Evolutionary conservation across 2,797 vertebrate genomes (phyloP).

Genomic region (Manis pentadactyla): DNA sequence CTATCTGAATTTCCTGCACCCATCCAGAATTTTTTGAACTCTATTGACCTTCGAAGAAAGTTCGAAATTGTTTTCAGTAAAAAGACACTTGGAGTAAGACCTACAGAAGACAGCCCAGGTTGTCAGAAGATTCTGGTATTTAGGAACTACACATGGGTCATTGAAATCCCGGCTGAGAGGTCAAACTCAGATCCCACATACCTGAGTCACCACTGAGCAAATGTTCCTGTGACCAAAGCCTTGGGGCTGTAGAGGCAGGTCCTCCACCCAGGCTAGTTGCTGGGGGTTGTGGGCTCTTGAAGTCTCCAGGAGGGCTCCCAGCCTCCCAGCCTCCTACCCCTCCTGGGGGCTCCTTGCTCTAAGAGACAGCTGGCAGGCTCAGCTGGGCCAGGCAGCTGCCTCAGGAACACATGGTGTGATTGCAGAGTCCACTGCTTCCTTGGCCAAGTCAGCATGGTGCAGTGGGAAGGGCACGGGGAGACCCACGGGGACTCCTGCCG

Average conservation of each 20-base stretch:
- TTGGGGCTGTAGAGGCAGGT: neutral
- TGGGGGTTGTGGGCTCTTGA: neutral
- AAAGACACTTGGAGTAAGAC: neutral
- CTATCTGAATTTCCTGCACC: neutral
- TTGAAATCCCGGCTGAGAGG: neutral
- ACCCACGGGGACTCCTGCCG: neutral
- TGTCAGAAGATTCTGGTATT: neutral
- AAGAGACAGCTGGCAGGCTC: neutral
- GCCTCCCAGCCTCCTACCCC: too few relatives aligned
- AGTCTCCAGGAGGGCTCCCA: neutral
- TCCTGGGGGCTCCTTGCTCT: neutral
- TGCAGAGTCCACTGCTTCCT: neutral
- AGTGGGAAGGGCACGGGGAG: neutral
- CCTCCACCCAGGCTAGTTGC: fast-evolving
- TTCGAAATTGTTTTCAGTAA: neutral
- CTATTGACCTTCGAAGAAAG: neutral
- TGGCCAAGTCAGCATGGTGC: neutral
- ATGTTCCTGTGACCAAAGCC: neutral
- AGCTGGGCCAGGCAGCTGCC: neutral
- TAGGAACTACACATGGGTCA: fast-evolving
- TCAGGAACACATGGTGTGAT: neutral
- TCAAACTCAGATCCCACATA: neutral
- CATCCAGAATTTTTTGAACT: neutral
- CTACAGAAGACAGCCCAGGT: fast-evolving
- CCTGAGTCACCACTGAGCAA: neutral